Evolutionary conservation across 2,888 invertebrate species (phyloP).

Genomic region (Lamellibrachia columna): DNA sequence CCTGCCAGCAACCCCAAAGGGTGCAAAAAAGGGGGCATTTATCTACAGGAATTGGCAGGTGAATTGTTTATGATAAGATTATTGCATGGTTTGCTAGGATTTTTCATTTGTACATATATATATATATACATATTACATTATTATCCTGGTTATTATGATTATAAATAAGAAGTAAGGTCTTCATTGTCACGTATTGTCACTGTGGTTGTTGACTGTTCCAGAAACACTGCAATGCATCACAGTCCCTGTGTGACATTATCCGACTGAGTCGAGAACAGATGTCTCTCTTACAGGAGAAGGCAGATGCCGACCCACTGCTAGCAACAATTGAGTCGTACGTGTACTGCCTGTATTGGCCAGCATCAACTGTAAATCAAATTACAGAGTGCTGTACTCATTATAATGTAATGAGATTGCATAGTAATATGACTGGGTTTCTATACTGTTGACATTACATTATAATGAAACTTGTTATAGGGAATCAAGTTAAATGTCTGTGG

Average conservation of each 20-base stretch:
- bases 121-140: too few species aligned
- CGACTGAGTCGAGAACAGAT: conserved; percentile 66
- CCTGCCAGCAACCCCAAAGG: too few species aligned
- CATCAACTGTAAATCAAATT: background rate
- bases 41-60: background rate
- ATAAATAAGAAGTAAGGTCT: background rate
- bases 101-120: background rate
- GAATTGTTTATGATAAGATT: background rate
- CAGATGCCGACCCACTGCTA: conserved; percentile 78
- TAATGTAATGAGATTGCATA: background rate
- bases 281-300: conserved; percentile 69
- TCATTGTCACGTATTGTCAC: background rate
- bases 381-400: background rate
- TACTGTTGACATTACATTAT: background rate
- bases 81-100: background rate
- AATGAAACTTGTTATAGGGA: background rate
- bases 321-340: conserved; percentile 79
- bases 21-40: too few species aligned
- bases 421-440: background rate
- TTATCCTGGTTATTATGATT: background rate
- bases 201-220: conserved; percentile 39
- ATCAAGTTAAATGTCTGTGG: too few species aligned
- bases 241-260: conserved; percentile 87
- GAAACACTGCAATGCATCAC: conserved; percentile 86
- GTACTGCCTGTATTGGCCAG: conserved; percentile 7